Percentiles rank a stretch among this genome's conserved stretches.
Evolutionary conservation across 1,140 invertebrate species (phyloP).

Genomic region (Cydia fagiglandana): DNA sequence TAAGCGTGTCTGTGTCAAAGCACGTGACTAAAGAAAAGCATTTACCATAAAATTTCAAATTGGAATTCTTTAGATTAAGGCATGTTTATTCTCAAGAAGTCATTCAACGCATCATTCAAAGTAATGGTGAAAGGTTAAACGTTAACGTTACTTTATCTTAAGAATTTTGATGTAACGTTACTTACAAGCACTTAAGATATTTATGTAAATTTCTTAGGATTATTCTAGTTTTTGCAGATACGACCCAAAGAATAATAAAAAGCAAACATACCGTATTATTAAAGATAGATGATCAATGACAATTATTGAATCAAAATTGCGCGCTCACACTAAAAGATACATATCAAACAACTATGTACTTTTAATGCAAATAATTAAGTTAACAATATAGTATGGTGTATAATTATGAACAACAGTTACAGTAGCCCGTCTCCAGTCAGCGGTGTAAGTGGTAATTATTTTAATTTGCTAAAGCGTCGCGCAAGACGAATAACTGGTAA

Average conservation of each 20-base stretch:
- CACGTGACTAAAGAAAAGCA: conserved; percentile 5
- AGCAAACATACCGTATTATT: not conserved
- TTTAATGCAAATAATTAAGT: conserved; percentile 12
- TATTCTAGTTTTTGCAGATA: not conserved
- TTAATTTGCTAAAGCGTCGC: conserved; percentile 14
- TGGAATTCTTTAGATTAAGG: conserved; percentile 28
- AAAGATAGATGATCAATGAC: not conserved
- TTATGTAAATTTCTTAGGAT: not conserved
- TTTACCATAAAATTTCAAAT: conserved; percentile 28
- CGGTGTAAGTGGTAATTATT: conserved; percentile 18
- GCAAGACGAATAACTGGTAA: conserved; percentile 13
- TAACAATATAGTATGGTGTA: conserved; percentile 11
- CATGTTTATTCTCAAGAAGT: conserved; percentile 11
- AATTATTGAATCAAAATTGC: conserved; percentile 9
- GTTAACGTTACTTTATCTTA: conserved; percentile 18
- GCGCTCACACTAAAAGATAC: not conserved
- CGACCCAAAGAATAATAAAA: not conserved
- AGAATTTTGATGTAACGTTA: conserved; percentile 17
- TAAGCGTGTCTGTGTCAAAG: conserved; percentile 6
- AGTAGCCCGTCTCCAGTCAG: conserved; percentile 15
- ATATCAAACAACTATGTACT: conserved; percentile 4
- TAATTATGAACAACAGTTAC: conserved; percentile 12
- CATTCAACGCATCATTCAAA: conserved; percentile 14
- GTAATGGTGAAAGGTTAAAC: conserved; percentile 1
- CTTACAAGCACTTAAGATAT: not conserved